A percentile compares a stretch with the other conserved stretches of the same genome.
These are phyloP conservation scores for Semaprochilodus insignis DNA, from an alignment of 2,797 vertebrate species.

Conservation along the genomic window DNA sequence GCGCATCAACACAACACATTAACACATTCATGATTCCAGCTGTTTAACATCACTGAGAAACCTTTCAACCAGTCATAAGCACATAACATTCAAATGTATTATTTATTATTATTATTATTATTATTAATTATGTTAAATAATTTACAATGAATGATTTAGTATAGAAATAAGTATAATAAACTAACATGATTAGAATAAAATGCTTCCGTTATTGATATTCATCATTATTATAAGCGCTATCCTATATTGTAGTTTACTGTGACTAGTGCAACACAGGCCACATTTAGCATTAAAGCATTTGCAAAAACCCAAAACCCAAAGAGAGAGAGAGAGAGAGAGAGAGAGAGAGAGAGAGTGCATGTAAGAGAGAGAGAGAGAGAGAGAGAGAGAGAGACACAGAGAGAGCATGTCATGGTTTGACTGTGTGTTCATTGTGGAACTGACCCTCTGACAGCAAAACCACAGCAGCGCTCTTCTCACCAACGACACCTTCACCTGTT, in stretches of 20 bases:
- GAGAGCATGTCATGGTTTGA: not conserved
- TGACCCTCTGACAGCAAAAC: conserved; percentile 13
- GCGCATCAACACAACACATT: not conserved
- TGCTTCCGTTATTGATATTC: no score
- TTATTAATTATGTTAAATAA: no score
- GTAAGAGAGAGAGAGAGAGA: no score
- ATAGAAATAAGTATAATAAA: no score
- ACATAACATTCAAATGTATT: not conserved
- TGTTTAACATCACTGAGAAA: no score
- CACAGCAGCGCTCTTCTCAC: conserved; percentile 1
- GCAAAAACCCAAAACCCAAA: not conserved
- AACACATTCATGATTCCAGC: not conserved
- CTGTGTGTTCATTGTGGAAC: not conserved
- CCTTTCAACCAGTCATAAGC: not conserved
- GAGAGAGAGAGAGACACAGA: not conserved
- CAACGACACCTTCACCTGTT: not conserved
- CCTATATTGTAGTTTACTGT: no score
- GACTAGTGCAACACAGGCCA: not conserved
- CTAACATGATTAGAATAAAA: no score
- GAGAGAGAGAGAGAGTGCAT: not conserved
- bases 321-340: no score
- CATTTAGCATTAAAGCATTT: not conserved
- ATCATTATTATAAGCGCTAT: no score
- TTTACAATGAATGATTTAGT: no score
- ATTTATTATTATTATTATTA: no score